Conservation (phyloP, 2,888 invertebrate genomes). For the Zaprionus obscuricornis region DNA sequence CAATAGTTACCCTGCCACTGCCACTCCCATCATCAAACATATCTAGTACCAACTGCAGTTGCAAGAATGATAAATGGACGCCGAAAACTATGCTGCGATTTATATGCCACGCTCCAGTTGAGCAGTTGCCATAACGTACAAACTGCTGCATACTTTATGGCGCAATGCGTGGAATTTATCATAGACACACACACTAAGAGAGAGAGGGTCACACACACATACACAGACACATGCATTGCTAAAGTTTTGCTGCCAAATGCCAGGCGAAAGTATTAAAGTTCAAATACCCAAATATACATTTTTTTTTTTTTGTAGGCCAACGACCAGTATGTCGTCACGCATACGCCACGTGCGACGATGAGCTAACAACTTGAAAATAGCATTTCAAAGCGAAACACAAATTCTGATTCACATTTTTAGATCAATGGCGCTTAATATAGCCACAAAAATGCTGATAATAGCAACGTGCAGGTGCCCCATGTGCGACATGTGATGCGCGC, state of each 20-base stretch:
- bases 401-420: constrained; percentile 29
- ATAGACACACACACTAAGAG: constrained; percentile 7
- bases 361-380: constrained; percentile 23
- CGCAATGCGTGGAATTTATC: constrained; percentile 60
- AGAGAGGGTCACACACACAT: neutral
- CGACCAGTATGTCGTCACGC: constrained; percentile 12
- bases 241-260: constrained; percentile 18
- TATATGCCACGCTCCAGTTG: constrained; percentile 69
- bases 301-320: constrained; percentile 4
- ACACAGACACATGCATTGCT: constrained; percentile 5
- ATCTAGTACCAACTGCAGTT: constrained; percentile 19
- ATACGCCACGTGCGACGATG: constrained; percentile 20
- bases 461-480: too few relatives aligned
- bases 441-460: neutral
- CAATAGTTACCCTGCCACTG: neutral
- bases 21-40: neutral
- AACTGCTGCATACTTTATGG: constrained; percentile 73
- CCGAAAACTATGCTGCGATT: constrained; percentile 62
- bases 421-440: constrained; percentile 10
- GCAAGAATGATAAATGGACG: constrained; percentile 38
- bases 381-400: neutral
- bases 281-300: constrained; percentile 27
- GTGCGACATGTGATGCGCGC: too few relatives aligned
- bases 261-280: constrained; percentile 45
- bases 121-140: constrained; percentile 46